These are phyloP conservation scores for Ondatra zibethicus DNA, from an alignment of 2,113 vertebrate genomes.

Conservation along the genomic window DNA sequence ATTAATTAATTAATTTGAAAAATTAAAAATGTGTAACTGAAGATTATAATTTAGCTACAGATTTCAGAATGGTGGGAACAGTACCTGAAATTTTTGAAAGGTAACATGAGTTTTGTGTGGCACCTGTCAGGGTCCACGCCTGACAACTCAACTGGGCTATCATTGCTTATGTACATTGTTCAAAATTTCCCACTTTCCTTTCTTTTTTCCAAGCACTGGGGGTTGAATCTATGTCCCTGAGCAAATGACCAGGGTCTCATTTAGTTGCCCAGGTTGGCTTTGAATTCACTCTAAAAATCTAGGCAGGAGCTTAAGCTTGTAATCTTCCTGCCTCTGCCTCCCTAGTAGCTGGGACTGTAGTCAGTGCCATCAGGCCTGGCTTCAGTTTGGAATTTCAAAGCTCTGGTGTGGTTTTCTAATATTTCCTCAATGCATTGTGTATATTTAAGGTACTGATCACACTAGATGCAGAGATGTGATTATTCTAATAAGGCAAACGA, in stretches of 20 bases:
- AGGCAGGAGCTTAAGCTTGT: neutral
- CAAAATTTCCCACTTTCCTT: neutral
- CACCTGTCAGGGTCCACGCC: neutral
- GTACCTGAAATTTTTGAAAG: neutral
- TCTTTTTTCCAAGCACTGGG: neutral
- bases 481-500: neutral
- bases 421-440: neutral
- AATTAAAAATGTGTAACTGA: neutral
- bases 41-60: neutral
- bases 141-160: neutral
- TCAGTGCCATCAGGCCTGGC: too few species aligned
- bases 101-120: neutral
- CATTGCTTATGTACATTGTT: neutral
- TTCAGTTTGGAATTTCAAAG: conserved; percentile 5
- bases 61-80: neutral
- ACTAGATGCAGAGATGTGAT: neutral
- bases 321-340: neutral
- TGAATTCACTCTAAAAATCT: neutral
- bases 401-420: neutral
- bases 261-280: neutral
- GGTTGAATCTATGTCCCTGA: neutral
- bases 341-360: neutral
- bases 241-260: neutral
- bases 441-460: neutral
- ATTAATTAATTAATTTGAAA: neutral